A percentile compares a stretch with the other conserved stretches of the same genome.
Conservation (phyloP, 2,888 invertebrate species). For the Athripsodes cinereus region DNA sequence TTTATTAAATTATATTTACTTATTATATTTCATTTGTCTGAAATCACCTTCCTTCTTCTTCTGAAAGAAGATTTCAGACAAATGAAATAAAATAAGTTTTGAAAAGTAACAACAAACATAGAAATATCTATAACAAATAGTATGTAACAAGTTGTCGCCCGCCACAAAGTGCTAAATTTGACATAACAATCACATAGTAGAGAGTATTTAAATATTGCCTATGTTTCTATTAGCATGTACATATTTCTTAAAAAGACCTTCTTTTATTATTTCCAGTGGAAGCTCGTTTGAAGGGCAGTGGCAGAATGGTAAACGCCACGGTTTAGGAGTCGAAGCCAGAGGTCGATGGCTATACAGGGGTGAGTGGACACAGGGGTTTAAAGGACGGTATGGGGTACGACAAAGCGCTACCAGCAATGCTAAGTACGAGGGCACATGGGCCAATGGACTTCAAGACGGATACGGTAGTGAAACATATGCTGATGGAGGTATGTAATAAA, state of each 20-base stretch:
- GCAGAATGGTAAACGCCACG: conserved; percentile 99
- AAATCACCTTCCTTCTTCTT: too few relatives aligned
- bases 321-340: conserved; percentile 93
- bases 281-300: conserved; percentile 97
- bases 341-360: conserved; percentile 97
- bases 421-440: conserved; percentile 98
- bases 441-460: conserved; percentile 96
- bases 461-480: conserved; percentile 99
- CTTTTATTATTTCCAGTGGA: conserved; percentile 60
- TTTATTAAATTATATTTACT: too few relatives aligned
- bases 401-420: conserved; percentile 93
- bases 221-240: too few relatives aligned
- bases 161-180: too few relatives aligned
- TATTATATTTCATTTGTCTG: too few relatives aligned
- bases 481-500: conserved; percentile 81
- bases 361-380: conserved; percentile 98
- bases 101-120: too few relatives aligned
- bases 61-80: too few relatives aligned
- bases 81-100: too few relatives aligned
- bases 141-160: too few relatives aligned
- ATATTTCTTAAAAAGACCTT: background rate
- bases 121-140: too few relatives aligned
- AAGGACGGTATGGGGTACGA: conserved; percentile 96
- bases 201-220: too few relatives aligned
- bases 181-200: too few relatives aligned